Conservation (phyloP, 2,888 invertebrate species). For the Melanotus villosus region DNA sequence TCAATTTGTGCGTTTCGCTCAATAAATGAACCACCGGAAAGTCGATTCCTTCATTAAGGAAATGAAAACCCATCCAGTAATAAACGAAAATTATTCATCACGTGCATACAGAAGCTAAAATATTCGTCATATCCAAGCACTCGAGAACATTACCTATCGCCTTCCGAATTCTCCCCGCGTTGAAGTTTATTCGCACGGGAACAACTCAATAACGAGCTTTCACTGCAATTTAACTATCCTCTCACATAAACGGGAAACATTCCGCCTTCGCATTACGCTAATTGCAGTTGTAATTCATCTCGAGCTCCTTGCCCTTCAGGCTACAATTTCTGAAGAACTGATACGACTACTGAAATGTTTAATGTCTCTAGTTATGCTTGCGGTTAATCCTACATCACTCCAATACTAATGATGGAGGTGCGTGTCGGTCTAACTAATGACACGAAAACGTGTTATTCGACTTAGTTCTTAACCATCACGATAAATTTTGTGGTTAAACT, state of each 20-base stretch:
- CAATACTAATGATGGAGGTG: background rate
- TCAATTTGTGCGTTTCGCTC: too few relatives aligned
- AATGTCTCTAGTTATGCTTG: slow-evolving; percentile 10
- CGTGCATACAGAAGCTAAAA: background rate
- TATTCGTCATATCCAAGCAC: background rate
- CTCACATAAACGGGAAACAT: slow-evolving; percentile 33
- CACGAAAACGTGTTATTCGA: background rate
- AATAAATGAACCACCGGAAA: too few relatives aligned
- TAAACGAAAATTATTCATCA: too few relatives aligned
- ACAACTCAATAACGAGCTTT: slow-evolving; percentile 41
- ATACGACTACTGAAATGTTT: slow-evolving; percentile 28
- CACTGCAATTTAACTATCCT: slow-evolving; percentile 35
- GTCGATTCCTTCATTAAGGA: too few relatives aligned
- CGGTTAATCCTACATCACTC: background rate
- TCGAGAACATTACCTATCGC: slow-evolving; percentile 6
- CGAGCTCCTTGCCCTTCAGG: slow-evolving; percentile 26
- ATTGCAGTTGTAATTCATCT: slow-evolving; percentile 39
- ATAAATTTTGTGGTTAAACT: too few relatives aligned
- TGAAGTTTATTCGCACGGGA: slow-evolving; percentile 33
- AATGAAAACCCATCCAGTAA: too few relatives aligned
- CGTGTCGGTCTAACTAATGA: background rate
- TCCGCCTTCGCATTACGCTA: slow-evolving; percentile 33
- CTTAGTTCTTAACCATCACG: background rate
- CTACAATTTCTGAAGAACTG: slow-evolving; percentile 31
- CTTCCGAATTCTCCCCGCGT: slow-evolving; percentile 29